Evolutionary conservation across 2,797 vertebrate species (phyloP).

Genomic region (Notamacropus eugenii): DNA sequence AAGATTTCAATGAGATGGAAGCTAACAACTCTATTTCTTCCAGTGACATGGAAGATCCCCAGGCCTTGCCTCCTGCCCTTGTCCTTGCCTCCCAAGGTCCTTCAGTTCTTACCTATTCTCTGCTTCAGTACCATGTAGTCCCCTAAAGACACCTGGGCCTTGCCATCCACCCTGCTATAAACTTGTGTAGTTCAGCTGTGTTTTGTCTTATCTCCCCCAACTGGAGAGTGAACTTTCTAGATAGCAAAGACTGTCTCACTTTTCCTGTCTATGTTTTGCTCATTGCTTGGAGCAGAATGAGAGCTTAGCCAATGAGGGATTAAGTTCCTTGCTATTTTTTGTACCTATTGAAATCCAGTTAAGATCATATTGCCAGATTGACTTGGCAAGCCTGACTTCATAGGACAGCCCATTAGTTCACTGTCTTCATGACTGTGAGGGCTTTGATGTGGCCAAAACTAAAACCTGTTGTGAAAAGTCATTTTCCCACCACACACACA

Average conservation of each 20-base stretch:
- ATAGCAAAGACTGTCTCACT: background rate
- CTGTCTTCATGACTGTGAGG: background rate
- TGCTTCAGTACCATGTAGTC: background rate
- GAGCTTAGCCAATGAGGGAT: background rate
- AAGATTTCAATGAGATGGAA: background rate
- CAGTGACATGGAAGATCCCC: background rate
- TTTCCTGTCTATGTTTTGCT: background rate
- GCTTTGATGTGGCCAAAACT: background rate
- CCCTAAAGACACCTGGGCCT: background rate
- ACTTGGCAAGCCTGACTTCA: background rate
- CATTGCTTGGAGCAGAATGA: background rate
- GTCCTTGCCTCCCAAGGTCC: background rate
- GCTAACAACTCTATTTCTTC: background rate
- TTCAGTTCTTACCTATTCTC: background rate
- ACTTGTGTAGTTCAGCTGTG: background rate
- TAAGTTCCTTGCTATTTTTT: background rate
- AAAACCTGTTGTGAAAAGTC: background rate
- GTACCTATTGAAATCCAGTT: background rate
- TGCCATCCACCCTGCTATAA: background rate
- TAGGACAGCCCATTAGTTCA: background rate
- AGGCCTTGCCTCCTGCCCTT: background rate
- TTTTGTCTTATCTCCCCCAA: background rate
- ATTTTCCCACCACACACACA: background rate
- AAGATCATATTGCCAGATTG: background rate
- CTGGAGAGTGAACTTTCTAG: too few relatives aligned